Percentiles rank a stretch among this genome's conserved stretches.
These are phyloP conservation scores for Clangula hyemalis DNA, from an alignment of 2,797 vertebrate species.

Conservation along the genomic window DNA sequence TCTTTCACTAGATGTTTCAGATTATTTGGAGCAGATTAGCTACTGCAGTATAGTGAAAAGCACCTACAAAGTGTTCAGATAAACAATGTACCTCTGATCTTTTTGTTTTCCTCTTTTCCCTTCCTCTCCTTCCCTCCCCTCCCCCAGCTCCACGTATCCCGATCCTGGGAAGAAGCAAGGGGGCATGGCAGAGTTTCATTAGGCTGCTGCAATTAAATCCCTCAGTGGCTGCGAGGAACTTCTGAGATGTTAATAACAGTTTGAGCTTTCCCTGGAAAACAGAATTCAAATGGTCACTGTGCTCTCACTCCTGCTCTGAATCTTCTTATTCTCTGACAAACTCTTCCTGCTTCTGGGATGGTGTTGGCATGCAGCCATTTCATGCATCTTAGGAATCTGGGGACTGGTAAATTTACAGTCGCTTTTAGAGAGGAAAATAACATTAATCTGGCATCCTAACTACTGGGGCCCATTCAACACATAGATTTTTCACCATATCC, in stretches of 20 bases:
- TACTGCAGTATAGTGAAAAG: neutral
- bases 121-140: neutral
- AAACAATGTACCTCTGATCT: neutral
- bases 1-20: neutral
- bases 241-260: neutral
- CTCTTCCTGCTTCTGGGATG: neutral
- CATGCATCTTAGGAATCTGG: rapidly evolving
- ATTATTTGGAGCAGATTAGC: neutral
- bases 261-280: neutral
- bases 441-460: neutral
- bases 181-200: neutral
- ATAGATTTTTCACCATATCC: neutral
- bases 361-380: neutral
- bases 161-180: neutral
- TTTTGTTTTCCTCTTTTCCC: neutral
- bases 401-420: neutral
- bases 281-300: neutral
- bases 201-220: neutral
- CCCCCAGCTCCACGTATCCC: neutral
- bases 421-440: neutral
- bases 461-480: neutral
- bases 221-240: neutral
- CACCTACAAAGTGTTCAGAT: neutral
- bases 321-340: neutral
- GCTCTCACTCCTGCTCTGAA: neutral